Conservation (phyloP, 2,888 invertebrate species). For the Pecten maximus region DNA sequence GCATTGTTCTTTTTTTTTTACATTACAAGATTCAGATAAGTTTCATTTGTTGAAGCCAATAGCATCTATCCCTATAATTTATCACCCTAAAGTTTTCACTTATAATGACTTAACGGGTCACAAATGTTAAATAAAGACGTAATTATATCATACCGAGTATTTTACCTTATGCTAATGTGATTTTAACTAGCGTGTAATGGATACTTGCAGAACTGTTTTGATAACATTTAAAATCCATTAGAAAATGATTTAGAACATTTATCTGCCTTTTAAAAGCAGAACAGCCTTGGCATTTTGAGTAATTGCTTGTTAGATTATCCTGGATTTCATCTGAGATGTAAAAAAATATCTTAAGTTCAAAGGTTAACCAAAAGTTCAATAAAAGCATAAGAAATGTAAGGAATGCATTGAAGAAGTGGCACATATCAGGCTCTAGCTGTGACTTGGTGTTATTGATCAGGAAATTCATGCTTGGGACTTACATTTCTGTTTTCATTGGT, state of each 20-base stretch:
- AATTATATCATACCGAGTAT: neutral
- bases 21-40: too few species aligned
- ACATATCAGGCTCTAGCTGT: too few species aligned
- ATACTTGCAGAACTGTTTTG: neutral
- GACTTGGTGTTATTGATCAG: too few species aligned
- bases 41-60: too few species aligned
- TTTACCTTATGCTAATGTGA: neutral
- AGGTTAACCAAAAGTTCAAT: neutral
- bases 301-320: neutral
- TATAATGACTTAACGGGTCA: neutral
- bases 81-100: neutral
- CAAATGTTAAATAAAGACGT: neutral
- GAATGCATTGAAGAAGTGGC: neutral
- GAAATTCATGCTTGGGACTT: too few species aligned
- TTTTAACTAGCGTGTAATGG: neutral
- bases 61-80: too few species aligned
- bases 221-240: constrained; percentile 3
- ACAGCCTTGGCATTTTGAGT: neutral
- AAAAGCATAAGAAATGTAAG: neutral
- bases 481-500: too few species aligned
- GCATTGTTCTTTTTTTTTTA: too few species aligned
- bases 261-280: neutral
- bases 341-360: neutral
- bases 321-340: neutral
- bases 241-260: neutral